Evolutionary conservation across 2,888 invertebrate genomes (phyloP), one percentile per base, ranked within the genome.

Genomic region (Palloptera scutellata): DNA sequence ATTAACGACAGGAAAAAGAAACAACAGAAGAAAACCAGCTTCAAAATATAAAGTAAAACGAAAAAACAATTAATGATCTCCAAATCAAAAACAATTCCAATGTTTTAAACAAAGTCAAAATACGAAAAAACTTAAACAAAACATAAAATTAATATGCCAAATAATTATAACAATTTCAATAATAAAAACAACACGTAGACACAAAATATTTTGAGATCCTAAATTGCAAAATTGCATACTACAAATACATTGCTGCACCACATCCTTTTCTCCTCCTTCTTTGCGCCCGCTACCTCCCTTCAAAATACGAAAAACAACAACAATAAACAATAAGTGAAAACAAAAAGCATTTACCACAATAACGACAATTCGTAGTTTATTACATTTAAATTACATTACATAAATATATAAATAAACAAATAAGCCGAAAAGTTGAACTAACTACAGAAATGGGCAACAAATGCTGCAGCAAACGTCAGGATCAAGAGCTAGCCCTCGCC

Each of bases 401-500:
- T 6, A 30, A 30, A 30, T 6, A 30, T 30, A 30, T 30, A 17
- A 55, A 51, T 2, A 41, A 20, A n/a, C 17, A 1, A 45, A 48
- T 43, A 19, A 41, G 43, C 42, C 1, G 58, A 19, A 43, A 20
- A 19, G 53, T 15, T 40, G 20, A 59, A 48, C 48, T 52, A 62
- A 59, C 52, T 48, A 59, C n/a, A 58, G 69, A 63, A 71, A 94
- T 94, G 94, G 94, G 94, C 86, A 91, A 91, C 87, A 92, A 92
- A 88, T 94, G 94, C 88, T 94, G 94, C 87, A 93, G 93, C 87
- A 92, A 92, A 87, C 90, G 92, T 84, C 91, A 92, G 86, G 91
- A 91, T 86, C 89, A 91, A 80, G 88, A 90, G 73, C 72, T 85
- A 70, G 83, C 83, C 11, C 74, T 84, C 62, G 80, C 83, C 73